Conservation (phyloP, 2,888 invertebrate genomes). For the Callimorpha dominula region DNA sequence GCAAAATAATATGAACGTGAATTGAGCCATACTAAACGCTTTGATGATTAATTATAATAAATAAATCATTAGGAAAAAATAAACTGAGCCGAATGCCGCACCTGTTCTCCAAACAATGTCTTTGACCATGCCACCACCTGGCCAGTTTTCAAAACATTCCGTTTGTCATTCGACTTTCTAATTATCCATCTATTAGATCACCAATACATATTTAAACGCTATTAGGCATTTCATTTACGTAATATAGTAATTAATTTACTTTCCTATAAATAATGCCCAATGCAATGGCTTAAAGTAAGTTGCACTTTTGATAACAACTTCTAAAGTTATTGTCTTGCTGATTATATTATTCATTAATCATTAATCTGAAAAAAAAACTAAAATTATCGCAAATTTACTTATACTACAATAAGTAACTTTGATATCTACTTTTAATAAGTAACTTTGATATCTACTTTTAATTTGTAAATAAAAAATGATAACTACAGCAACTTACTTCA, state of each 20-base stretch:
- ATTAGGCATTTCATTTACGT: background rate
- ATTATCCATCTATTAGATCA: constrained; percentile 27
- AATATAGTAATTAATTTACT: background rate
- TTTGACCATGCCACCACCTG: constrained; percentile 62
- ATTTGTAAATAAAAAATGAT: background rate
- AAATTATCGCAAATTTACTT: background rate
- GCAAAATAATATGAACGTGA: background rate
- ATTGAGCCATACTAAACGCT: background rate
- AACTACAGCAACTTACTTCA: constrained; percentile 77
- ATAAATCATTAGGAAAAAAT: background rate
- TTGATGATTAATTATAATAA: background rate
- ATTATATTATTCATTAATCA: background rate
- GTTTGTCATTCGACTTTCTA: constrained; percentile 47
- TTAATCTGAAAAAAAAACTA: background rate
- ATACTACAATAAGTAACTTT: background rate
- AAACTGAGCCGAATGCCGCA: constrained; percentile 30
- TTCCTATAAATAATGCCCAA: background rate
- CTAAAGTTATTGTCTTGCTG: background rate
- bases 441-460: too few species aligned
- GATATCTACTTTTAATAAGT: too few species aligned
- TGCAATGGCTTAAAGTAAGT: background rate
- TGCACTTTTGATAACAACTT: background rate
- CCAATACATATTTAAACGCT: constrained; percentile 1
- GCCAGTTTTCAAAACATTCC: constrained; percentile 58
- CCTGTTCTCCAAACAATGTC: constrained; percentile 36